phyloP scores from a whole-genome alignment of 2,888 invertebrate genomes.

The Archaeoteleia sp. region DNA sequence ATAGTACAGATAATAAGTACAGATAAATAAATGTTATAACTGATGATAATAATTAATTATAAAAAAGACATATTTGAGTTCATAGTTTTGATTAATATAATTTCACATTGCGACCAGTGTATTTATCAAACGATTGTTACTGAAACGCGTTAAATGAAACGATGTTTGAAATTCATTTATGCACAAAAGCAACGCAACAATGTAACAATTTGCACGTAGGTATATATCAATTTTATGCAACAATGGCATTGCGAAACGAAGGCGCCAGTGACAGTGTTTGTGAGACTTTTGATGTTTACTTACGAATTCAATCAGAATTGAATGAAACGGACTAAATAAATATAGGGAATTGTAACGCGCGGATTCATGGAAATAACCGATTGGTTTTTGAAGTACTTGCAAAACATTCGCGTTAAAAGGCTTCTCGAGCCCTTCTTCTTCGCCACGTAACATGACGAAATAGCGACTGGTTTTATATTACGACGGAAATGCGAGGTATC shows the following conservation, averaged over 20 bases:
- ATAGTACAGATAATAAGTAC: no score
- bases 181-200: not conserved
- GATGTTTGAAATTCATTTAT: no score
- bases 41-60: no score
- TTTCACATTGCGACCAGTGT: no score
- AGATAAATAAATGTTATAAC: no score
- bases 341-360: slow-evolving; percentile 30
- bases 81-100: no score
- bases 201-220: slow-evolving; percentile 20
- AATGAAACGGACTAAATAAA: slow-evolving; percentile 43
- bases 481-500: slow-evolving; percentile 25
- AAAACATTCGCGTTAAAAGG: slow-evolving; percentile 32
- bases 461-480: slow-evolving; percentile 24
- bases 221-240: slow-evolving; percentile 14
- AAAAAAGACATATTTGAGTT: no score
- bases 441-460: slow-evolving; percentile 15
- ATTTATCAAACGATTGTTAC: no score
- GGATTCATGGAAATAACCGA: slow-evolving; percentile 34
- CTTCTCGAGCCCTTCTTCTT: slow-evolving; percentile 4
- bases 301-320: slow-evolving; percentile 29
- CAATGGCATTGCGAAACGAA: slow-evolving; percentile 28
- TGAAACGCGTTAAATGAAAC: no score
- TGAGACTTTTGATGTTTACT: slow-evolving; percentile 23
- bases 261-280: slow-evolving; percentile 4
- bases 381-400: slow-evolving; percentile 45